Base-by-base conservation (phyloP, 1,140 invertebrate species). In the Periplaneta americana region DNA sequence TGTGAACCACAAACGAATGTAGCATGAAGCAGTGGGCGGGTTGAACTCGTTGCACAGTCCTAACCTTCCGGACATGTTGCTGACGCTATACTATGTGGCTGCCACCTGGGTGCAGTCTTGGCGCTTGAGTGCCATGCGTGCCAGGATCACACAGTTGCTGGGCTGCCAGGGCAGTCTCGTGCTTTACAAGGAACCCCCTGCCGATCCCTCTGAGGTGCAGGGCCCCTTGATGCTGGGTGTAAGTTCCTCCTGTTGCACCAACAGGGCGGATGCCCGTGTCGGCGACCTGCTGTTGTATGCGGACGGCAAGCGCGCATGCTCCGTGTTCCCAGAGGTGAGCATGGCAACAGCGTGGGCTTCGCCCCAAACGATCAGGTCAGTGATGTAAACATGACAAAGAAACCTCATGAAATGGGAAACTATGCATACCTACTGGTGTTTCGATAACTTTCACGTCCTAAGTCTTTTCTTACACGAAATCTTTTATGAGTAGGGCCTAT, bases 61-160 rank as follows among this genome's bases (percentile, higher is more conserved):
- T n/a, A n/a, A n/a, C n/a, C n/a, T n/a, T n/a, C n/a, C n/a, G n/a
- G n/a, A n/a, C 74, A 92, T 92, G 91, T 85, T 93, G 82, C 87
- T 94, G 79, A 93, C 93, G 34, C 84, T 94, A 36, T 92, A 91
- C 87, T 94, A 94, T 85, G 90, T 93, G 89, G 90, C 93, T 85
- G 91, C 93, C 36, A 94, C 93, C 18, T 90, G 92, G 86, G 83
- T 93, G 81, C 93, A 93, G 85, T 91, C 92, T 83, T 93, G 91
- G 90, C 89, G 91, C 81, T 87, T 93, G 28, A 89, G 89, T 79
- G 88, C 89, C n/a, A 86, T 93, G 74, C 89, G 89, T 83, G 78
- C 78, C 15, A 86, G 84, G 74, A 83, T 87, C n/a, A 82, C 79
- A 36, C 75, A 84, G 35, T 75, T 85, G 32, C 74, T 83, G 0